These are phyloP conservation scores for Noctua pronuba DNA, from an alignment of 2,888 invertebrate genomes.

Conservation along the genomic window DNA sequence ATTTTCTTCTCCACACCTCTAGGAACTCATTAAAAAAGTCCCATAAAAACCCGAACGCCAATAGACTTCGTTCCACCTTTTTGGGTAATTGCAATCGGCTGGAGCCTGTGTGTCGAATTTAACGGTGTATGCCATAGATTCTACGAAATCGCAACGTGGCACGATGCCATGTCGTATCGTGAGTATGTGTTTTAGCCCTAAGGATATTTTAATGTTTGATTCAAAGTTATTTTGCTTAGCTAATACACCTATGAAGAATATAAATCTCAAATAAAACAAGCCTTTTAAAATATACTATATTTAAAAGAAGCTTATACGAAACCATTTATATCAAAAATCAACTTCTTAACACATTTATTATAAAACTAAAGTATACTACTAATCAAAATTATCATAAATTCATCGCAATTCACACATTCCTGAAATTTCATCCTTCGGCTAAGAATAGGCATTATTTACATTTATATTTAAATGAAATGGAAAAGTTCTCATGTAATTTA, in stretches of 20 bases:
- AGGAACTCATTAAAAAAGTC: too few relatives aligned
- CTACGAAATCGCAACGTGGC: neutral
- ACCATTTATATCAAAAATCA: constrained; percentile 75
- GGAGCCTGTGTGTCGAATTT: neutral
- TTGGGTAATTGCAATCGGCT: neutral
- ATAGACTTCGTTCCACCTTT: neutral
- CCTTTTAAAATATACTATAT: constrained; percentile 69
- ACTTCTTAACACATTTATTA: constrained; percentile 68
- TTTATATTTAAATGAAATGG: constrained; percentile 32
- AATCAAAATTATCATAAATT: constrained; percentile 74
- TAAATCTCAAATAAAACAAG: constrained; percentile 41
- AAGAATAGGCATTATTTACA: constrained; percentile 18
- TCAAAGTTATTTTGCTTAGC: neutral
- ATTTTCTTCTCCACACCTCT: too few relatives aligned
- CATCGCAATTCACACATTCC: constrained; percentile 66
- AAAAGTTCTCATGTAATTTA: constrained; percentile 28
- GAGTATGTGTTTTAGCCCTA: neutral
- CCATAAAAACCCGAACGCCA: too few relatives aligned
- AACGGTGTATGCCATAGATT: neutral
- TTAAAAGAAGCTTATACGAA: constrained; percentile 81
- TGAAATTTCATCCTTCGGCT: constrained; percentile 20
- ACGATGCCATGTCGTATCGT: neutral
- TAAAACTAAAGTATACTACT: constrained; percentile 81
- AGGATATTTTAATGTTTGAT: neutral
- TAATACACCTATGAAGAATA: neutral